Conservation (phyloP, 2,888 invertebrate genomes). For the Lissocephala sabroskyi region DNA sequence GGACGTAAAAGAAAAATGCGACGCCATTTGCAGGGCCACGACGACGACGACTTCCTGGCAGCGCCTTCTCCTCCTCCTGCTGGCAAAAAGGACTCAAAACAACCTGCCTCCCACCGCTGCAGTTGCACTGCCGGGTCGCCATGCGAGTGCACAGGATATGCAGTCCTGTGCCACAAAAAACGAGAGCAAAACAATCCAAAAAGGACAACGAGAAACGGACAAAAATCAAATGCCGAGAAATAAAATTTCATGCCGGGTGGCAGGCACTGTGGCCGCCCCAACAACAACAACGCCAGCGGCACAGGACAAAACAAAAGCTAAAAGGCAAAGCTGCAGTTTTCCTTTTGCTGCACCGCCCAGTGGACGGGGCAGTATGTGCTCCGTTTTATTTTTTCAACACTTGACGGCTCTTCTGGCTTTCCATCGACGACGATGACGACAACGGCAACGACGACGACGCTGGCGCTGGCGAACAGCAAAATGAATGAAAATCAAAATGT, state of each 20-base stretch:
- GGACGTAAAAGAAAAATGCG: constrained; percentile 10
- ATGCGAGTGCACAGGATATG: constrained; percentile 20
- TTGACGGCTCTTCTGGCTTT: constrained; percentile 21
- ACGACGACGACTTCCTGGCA: constrained; percentile 1
- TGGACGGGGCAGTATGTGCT: not conserved
- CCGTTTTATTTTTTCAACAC: constrained; percentile 32
- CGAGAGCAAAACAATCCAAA: constrained; percentile 35
- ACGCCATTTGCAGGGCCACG: not conserved
- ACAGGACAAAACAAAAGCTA: constrained; percentile 30
- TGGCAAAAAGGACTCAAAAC: not conserved
- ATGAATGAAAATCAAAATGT: constrained; percentile 7
- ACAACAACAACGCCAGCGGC: too few relatives aligned
- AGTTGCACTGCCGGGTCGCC: constrained; percentile 21
- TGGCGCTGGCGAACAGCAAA: constrained; percentile 5
- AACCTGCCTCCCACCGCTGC: constrained; percentile 20
- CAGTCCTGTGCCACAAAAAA: constrained; percentile 27
- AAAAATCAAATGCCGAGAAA: constrained; percentile 62
- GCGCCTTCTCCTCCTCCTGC: not conserved
- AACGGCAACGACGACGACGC: constrained; percentile 28
- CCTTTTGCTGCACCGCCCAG: constrained; percentile 6
- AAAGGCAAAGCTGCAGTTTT: constrained; percentile 26
- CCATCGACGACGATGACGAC: constrained; percentile 23
- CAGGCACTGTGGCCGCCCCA: too few relatives aligned
- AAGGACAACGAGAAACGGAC: constrained; percentile 35
- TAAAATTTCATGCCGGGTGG: constrained; percentile 44